Evolutionary conservation across 2,888 invertebrate species (phyloP).

Genomic region (Oligia fasciuncula): DNA sequence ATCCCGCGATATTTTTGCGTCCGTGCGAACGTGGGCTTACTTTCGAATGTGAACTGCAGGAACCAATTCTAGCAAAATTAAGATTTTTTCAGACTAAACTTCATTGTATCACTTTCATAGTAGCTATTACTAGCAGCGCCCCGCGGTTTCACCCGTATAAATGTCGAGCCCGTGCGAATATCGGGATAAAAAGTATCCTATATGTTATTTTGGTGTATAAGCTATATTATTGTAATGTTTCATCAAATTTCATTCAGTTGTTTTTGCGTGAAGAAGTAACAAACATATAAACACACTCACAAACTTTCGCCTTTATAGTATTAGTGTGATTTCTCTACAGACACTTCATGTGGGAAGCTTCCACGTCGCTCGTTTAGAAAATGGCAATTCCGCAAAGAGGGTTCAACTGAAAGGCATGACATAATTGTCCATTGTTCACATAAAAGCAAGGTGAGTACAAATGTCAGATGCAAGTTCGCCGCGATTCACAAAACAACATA

Average conservation of each 20-base stretch:
- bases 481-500: too few relatives aligned
- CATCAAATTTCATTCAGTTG: too few relatives aligned
- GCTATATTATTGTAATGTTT: too few relatives aligned
- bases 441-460: constrained; percentile 75
- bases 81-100: background rate
- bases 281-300: too few relatives aligned
- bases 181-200: too few relatives aligned
- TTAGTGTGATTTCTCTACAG: constrained; percentile 63
- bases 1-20: too few relatives aligned
- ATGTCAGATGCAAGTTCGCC: background rate
- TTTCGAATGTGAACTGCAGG: background rate
- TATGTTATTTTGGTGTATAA: too few relatives aligned
- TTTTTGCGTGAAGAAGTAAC: too few relatives aligned
- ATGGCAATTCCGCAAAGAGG: constrained; percentile 73
- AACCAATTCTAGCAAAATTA: background rate
- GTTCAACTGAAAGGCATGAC: constrained; percentile 60
- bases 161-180: too few relatives aligned
- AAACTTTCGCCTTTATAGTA: too few relatives aligned
- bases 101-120: background rate
- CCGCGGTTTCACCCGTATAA: too few relatives aligned
- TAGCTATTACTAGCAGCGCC: too few relatives aligned
- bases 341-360: constrained; percentile 73
- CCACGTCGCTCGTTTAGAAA: constrained; percentile 79
- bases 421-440: constrained; percentile 81
- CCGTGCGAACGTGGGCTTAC: background rate